A percentile compares a stretch with the other conserved stretches of the same genome.
Conservation (phyloP, 2,797 vertebrate genomes). For the Pampus argenteus region DNA sequence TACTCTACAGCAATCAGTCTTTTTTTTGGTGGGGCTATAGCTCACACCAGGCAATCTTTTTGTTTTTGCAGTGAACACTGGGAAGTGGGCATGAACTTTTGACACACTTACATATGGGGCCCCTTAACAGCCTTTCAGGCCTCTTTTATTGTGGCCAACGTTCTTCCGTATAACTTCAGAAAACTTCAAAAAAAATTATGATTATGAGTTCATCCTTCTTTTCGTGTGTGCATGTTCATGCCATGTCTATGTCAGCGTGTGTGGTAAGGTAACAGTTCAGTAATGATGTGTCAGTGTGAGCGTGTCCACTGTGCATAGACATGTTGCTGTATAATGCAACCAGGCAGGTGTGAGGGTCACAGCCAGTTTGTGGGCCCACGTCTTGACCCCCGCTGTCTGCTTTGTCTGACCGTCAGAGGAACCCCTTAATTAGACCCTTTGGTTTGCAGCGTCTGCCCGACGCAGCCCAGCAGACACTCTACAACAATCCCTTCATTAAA, state of each 20-base stretch:
- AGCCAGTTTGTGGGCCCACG: constrained; percentile 75
- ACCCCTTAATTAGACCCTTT: constrained; percentile 80
- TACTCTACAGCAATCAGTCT: constrained; percentile 89
- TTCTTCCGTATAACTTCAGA: constrained; percentile 32
- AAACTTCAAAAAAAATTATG: too few species aligned
- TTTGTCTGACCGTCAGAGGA: constrained; percentile 78
- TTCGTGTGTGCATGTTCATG: background rate
- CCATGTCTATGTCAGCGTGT: constrained; percentile 38
- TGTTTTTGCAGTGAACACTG: constrained; percentile 89
- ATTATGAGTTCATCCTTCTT: background rate
- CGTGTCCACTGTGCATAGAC: constrained; percentile 46
- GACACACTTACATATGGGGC: constrained; percentile 79
- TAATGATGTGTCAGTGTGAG: constrained; percentile 51
- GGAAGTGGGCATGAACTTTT: constrained; percentile 88
- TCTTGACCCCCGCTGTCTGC: constrained; percentile 78
- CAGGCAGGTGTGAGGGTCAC: constrained; percentile 83
- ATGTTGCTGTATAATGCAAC: constrained; percentile 71
- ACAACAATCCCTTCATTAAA: constrained; percentile 82
- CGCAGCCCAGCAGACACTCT: constrained; percentile 63
- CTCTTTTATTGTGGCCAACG: constrained; percentile 58
- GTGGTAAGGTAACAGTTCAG: constrained; percentile 30
- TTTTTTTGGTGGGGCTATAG: constrained; percentile 84
- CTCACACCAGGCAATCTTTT: constrained; percentile 85
- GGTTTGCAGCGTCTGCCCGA: constrained; percentile 63
- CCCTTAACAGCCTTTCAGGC: constrained; percentile 46